A percentile compares a stretch with the other conserved stretches of the same genome.
These are phyloP conservation scores for Poeciliopsis turneri DNA, from an alignment of 2,797 vertebrate genomes.

Conservation along the genomic window DNA sequence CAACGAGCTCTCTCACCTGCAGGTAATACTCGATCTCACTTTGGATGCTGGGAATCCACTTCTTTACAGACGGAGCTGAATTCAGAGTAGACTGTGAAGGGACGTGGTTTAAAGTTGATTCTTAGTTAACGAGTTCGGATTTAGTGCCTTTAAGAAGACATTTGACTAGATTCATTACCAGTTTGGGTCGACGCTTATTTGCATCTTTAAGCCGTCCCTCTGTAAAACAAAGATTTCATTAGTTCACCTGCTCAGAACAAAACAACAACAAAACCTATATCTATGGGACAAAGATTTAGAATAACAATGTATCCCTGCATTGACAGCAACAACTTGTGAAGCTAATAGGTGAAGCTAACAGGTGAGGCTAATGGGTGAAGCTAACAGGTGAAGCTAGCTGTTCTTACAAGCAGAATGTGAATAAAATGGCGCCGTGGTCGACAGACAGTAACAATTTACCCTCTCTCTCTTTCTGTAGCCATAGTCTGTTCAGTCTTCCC, in stretches of 20 bases:
- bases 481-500: constrained; percentile 81
- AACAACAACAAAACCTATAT: background rate
- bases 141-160: background rate
- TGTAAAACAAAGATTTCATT: constrained; percentile 36
- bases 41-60: constrained; percentile 86
- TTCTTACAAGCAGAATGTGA: background rate
- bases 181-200: constrained; percentile 73
- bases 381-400: constrained; percentile 9
- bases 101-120: background rate
- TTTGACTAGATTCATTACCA: constrained; percentile 68
- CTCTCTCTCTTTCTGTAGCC: constrained; percentile 83
- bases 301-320: background rate
- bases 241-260: background rate
- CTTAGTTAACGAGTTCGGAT: background rate
- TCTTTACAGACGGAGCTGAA: constrained; percentile 78
- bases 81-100: constrained; percentile 76
- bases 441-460: constrained; percentile 43
- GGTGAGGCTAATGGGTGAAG: constrained; percentile 3
- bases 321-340: background rate
- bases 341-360: constrained; percentile 12
- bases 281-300: accelerated
- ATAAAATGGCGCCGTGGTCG: background rate
- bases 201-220: constrained; percentile 82
- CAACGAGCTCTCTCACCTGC: constrained; percentile 68
- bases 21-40: constrained; percentile 84